These are phyloP conservation scores for Metellina segmentata DNA, from an alignment of 2,888 invertebrate genomes.

Conservation along the genomic window DNA sequence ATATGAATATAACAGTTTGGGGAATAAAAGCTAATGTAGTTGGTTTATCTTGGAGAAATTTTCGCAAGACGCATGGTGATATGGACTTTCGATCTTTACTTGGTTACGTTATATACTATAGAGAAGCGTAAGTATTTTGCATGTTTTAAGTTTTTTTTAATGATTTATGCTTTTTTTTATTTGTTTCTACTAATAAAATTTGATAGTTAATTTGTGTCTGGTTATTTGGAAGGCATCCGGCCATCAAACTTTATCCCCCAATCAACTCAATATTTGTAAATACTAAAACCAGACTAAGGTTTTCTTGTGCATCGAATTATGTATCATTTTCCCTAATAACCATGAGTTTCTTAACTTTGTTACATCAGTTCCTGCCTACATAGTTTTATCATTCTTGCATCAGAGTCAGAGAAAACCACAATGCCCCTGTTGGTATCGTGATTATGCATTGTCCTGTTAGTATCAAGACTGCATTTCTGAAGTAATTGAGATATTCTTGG, in stretches of 20 bases:
- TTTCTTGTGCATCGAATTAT: too few species aligned
- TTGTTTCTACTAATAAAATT: background rate
- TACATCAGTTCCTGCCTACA: too few species aligned
- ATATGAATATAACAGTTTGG: slow-evolving; percentile 75
- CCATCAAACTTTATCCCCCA: too few species aligned
- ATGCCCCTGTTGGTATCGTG: too few species aligned
- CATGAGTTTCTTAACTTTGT: too few species aligned
- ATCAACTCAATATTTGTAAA: background rate
- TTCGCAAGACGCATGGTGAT: slow-evolving; percentile 81
- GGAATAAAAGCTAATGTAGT: slow-evolving; percentile 59
- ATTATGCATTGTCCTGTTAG: too few species aligned
- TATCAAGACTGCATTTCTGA: too few species aligned
- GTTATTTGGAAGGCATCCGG: too few species aligned
- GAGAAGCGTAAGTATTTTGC: slow-evolving; percentile 85
- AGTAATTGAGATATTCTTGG: too few species aligned
- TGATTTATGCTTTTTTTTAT: background rate
- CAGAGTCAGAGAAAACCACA: too few species aligned
- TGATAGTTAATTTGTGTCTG: background rate
- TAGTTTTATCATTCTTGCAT: too few species aligned
- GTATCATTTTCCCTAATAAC: too few species aligned
- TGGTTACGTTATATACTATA: slow-evolving; percentile 93
- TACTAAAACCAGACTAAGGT: background rate
- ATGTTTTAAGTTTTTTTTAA: slow-evolving; percentile 3
- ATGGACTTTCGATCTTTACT: slow-evolving; percentile 90
- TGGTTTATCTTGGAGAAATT: slow-evolving; percentile 81